Percentiles rank a stretch among this genome's conserved stretches.
Conservation (phyloP, 1,140 invertebrate species). For the Hylaeus volcanicus region DNA sequence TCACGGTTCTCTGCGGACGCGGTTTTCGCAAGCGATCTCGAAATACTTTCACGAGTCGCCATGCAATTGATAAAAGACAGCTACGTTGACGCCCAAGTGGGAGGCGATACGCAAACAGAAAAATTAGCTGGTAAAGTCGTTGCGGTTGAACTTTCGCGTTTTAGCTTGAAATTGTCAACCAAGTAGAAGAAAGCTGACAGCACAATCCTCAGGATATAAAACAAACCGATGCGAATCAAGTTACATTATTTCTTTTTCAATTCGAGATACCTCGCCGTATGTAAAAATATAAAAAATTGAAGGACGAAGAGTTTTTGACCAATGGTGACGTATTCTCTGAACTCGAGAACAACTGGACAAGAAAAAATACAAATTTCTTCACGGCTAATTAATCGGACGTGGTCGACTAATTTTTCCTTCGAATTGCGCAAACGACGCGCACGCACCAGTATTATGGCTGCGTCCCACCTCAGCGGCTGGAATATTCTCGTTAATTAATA, state of each 20-base stretch:
- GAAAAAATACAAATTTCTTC: neutral
- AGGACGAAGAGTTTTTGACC: too few relatives aligned
- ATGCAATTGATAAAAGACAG: constrained; percentile 19
- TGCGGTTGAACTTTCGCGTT: too few relatives aligned
- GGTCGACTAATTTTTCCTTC: constrained; percentile 49
- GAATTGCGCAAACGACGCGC: constrained; percentile 43
- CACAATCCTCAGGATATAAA: too few relatives aligned
- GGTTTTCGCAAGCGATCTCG: constrained; percentile 50
- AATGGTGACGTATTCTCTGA: too few relatives aligned
- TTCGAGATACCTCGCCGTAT: too few relatives aligned
- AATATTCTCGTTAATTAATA: constrained; percentile 46
- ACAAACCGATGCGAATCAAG: too few relatives aligned
- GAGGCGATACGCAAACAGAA: neutral
- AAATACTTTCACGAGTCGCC: constrained; percentile 56
- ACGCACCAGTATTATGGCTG: constrained; percentile 38
- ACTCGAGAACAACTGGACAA: too few relatives aligned
- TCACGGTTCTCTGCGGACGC: constrained; percentile 56
- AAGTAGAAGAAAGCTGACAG: too few relatives aligned
- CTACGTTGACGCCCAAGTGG: neutral
- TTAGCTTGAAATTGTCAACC: too few relatives aligned
- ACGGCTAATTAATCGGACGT: constrained; percentile 55
- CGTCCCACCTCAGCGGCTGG: neutral
- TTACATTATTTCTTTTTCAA: too few relatives aligned
- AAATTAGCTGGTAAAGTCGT: too few relatives aligned
- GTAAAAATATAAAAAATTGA: too few relatives aligned